Base-by-base conservation (phyloP, 2,797 vertebrate species). In the Sebastes diaconus region DNA sequence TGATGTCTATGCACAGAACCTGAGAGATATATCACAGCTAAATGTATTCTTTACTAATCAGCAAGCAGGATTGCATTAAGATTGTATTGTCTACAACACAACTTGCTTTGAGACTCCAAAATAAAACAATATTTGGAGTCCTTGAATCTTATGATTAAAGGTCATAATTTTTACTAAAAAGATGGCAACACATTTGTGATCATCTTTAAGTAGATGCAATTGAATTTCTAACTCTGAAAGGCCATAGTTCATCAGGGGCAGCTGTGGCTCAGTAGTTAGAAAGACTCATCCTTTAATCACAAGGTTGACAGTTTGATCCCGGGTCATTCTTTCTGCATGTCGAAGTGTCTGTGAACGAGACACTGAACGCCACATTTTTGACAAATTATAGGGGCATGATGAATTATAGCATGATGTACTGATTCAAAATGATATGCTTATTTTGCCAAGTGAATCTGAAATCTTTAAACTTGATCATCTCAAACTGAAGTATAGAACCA, bases 331-430 rank as follows among this genome's bases (percentile, higher is more conserved):
- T 18, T 50, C 42, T 18, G 42, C 42, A 50, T 4, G 46, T 50
- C 1, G 16, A 46, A 20, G 46, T 50, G 46, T 20, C 46, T 0
- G 0, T 50, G 18, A 50, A 50, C 18, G 18, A 20, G 46, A 50
- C 46, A 50, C 46, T 9, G 46, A 50, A 50, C 0, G 18, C 46
- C 0, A 0, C 7, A 20, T 50, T 50, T 50, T 1, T 30, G 59
- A 60, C 59, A 36, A 65, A 20, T 46, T 27, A 11, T 66, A 7
- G 22, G 13, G 24, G 36, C 24, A 27, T 11, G n/a, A 27, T 57
- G 30, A 66, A 7, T 22, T 39, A 34, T 32, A 14, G 10, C 2
- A 24, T 55, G 46, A 55, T 42, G 24, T 12, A 2, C 16, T 34
- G 7, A 46, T 66, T 42, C 0, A 7, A 46, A 30, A 72, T 42